Base-by-base conservation (phyloP, 1,140 invertebrate genomes). In the Coptotermes formosanus region DNA sequence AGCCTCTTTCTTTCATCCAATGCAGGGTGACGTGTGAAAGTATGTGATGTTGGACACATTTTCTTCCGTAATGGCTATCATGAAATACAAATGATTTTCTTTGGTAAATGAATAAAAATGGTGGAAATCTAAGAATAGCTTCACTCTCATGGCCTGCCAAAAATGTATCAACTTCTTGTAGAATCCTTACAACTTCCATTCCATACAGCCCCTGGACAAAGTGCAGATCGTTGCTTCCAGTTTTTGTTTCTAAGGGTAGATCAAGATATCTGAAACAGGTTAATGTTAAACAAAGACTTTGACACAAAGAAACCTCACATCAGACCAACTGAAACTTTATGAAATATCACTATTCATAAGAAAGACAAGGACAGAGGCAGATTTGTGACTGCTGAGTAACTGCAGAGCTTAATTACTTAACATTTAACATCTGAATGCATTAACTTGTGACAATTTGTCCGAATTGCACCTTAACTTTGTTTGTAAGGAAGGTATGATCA, bases 181-280 rank as follows among this genome's bases (percentile, higher is more conserved):
- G 90, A 1, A 94, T 92, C 52, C 92, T 89, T 30, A 91, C 91
- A 44, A 97, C 93, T 89, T 94, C 93, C 81, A 92, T 92, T 0
- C 95, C 95, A 90, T 95, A 97, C 0, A 97, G 90, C 0, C 95
- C 96, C 89, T 97, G 96, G 2, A 95, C 93, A 88, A 96, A 95
- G 89, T 93, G 95, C 69, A 96, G 93, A 7, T 94, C 91, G 0
- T 92, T 90, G 14, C 92, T 91, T 9, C 90, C 90, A 12, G 90
- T 88, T 88, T 94, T 94, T 16, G 93, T 92, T 2, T 95, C 94
- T 4, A 96, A 90, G 82, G 96, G 92, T 45, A 97, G 90, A 90
- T 97, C 96, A 87, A 97, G 93, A 89, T 96, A 97, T 88, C 96
- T 93, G 89, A 38, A 91, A 91, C 75, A 85, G 19, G 84, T 84